A percentile compares a stretch with the other conserved stretches of the same genome.
Evolutionary conservation across 2,888 invertebrate species (phyloP).

Genomic region (Subacronicta megacephala): DNA sequence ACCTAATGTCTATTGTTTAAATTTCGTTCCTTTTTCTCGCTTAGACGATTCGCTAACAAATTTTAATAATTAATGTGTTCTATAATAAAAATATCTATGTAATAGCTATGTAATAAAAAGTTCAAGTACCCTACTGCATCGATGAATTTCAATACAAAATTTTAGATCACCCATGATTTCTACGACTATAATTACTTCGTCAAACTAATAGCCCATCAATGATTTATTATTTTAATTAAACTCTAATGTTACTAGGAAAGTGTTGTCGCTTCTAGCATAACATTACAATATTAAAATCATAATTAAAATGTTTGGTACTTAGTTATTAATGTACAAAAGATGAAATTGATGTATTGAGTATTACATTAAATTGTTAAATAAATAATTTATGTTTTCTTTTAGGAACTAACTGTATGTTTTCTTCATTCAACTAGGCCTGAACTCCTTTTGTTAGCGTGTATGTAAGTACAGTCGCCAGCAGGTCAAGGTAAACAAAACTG

Average conservation of each 20-base stretch:
- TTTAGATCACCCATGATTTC: conserved; percentile 3
- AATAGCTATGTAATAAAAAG: too few species aligned
- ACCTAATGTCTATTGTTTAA: neutral
- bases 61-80: too few species aligned
- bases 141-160: conserved; percentile 7
- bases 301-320: conserved; percentile 78
- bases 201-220: conserved; percentile 23
- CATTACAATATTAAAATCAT: conserved; percentile 69
- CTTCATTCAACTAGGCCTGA: conserved; percentile 7
- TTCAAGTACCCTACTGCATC: conserved; percentile 30
- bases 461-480: too few species aligned
- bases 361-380: conserved; percentile 83
- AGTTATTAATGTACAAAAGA: conserved; percentile 82
- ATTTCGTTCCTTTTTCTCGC: too few species aligned
- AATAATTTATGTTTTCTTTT: conserved; percentile 57
- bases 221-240: conserved; percentile 29
- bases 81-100: too few species aligned
- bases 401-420: conserved; percentile 17
- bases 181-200: conserved; percentile 15
- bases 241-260: conserved; percentile 53
- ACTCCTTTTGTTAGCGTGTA: too few species aligned
- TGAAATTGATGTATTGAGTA: conserved; percentile 83
- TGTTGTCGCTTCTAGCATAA: conserved; percentile 72
- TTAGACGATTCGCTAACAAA: too few species aligned
- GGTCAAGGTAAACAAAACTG: too few species aligned